phyloP scores from a whole-genome alignment of 2,113 vertebrate species.

The Dipodomys spectabilis region DNA sequence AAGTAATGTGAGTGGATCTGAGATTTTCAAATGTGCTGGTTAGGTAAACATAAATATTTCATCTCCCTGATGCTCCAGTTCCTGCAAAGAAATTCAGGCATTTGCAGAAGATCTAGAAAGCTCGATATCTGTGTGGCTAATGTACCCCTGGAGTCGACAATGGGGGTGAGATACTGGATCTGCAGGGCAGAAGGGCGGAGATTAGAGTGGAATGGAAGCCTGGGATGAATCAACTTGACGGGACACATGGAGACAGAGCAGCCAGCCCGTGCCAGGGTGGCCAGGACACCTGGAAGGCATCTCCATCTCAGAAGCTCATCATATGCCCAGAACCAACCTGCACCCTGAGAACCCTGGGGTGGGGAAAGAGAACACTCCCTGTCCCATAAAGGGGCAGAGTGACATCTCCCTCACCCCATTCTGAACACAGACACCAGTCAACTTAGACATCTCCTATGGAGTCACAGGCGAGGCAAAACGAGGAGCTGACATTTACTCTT shows the following conservation, averaged over 20 bases:
- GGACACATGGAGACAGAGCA: too few relatives aligned
- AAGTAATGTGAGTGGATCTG: not conserved
- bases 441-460: not conserved
- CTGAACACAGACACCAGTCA: slow-evolving; percentile 6
- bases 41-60: slow-evolving; percentile 14
- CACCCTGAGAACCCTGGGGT: not conserved
- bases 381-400: not conserved
- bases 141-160: not conserved
- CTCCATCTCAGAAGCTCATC: not conserved
- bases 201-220: not conserved
- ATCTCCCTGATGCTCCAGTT: not conserved
- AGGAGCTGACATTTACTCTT: not conserved
- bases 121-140: not conserved
- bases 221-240: not conserved
- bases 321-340: not conserved
- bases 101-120: not conserved
- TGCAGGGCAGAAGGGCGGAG: not conserved
- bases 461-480: not conserved
- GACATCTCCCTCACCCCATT: not conserved
- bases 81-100: not conserved
- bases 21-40: not conserved
- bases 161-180: not conserved
- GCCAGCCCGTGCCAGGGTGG: not conserved
- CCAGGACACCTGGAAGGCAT: not conserved
- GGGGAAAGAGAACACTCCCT: not conserved